Conservation (phyloP, 2,113 vertebrate genomes). For the Pimephales promelas region DNA sequence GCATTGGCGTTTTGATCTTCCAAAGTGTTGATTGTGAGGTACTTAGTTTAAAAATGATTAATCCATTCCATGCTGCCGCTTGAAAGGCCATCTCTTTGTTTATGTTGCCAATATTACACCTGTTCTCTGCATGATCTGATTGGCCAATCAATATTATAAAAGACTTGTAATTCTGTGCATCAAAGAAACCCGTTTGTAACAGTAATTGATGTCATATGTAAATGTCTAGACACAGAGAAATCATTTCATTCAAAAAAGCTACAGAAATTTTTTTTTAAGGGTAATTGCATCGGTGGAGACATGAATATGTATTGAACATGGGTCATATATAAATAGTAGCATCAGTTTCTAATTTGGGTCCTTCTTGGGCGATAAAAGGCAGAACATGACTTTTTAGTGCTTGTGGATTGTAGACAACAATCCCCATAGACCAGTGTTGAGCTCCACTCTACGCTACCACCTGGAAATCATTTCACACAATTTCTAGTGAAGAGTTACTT, state of each 20-base stretch:
- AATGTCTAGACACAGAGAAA: neutral
- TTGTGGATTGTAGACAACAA: too few relatives aligned
- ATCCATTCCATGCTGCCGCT: neutral
- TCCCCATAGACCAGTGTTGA: too few relatives aligned
- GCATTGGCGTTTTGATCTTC: neutral
- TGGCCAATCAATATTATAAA: slow-evolving; percentile 14
- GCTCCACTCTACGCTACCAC: too few relatives aligned
- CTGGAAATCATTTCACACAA: too few relatives aligned
- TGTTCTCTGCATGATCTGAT: slow-evolving; percentile 4
- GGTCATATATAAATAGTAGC: too few relatives aligned
- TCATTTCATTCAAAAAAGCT: neutral
- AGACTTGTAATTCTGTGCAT: neutral
- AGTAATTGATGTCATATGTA: neutral
- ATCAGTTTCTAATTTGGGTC: too few relatives aligned
- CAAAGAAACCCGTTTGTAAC: neutral
- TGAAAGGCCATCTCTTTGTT: neutral
- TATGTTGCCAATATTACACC: neutral
- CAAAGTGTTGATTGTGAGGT: neutral
- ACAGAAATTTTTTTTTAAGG: too few relatives aligned
- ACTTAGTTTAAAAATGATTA: neutral
- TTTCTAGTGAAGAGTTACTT: too few relatives aligned
- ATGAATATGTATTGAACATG: too few relatives aligned
- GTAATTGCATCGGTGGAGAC: too few relatives aligned
- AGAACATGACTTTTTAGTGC: too few relatives aligned
- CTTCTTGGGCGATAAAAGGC: too few relatives aligned